phyloP scores from a whole-genome alignment of 2,113 vertebrate species.

The Pica pica region DNA sequence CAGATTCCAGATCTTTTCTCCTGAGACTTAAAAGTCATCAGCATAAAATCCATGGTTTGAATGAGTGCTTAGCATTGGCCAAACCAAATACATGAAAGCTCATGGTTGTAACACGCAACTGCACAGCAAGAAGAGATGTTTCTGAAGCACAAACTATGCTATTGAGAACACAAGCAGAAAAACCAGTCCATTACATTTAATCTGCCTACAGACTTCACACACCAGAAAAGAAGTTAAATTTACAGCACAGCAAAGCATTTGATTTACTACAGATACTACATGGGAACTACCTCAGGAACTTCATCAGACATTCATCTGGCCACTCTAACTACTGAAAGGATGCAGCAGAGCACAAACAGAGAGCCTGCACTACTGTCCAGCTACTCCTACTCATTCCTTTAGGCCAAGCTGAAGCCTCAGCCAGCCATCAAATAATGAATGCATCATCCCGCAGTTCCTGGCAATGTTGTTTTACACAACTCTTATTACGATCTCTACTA shows the following conservation, averaged over 20 bases:
- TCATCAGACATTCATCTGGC: background rate
- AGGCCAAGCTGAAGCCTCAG: background rate
- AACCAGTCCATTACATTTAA: background rate
- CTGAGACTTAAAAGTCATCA: background rate
- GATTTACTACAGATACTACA: background rate
- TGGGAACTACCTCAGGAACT: background rate
- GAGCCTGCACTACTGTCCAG: background rate
- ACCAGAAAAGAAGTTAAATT: background rate
- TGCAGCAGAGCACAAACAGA: background rate
- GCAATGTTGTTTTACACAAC: background rate
- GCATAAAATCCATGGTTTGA: background rate
- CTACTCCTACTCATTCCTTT: background rate
- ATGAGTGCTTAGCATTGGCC: background rate
- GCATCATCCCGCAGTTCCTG: rapidly evolving
- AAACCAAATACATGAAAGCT: background rate
- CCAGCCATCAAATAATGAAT: background rate
- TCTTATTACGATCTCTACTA: background rate
- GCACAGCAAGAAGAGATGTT: background rate
- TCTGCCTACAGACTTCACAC: background rate
- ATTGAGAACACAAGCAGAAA: background rate
- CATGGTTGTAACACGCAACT: background rate
- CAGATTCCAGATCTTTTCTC: background rate
- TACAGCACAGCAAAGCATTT: background rate
- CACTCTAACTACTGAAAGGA: background rate
- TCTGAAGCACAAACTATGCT: background rate